These are phyloP conservation scores for Copsychus sechellarum DNA, from an alignment of 2,113 vertebrate species.

Conservation along the genomic window DNA sequence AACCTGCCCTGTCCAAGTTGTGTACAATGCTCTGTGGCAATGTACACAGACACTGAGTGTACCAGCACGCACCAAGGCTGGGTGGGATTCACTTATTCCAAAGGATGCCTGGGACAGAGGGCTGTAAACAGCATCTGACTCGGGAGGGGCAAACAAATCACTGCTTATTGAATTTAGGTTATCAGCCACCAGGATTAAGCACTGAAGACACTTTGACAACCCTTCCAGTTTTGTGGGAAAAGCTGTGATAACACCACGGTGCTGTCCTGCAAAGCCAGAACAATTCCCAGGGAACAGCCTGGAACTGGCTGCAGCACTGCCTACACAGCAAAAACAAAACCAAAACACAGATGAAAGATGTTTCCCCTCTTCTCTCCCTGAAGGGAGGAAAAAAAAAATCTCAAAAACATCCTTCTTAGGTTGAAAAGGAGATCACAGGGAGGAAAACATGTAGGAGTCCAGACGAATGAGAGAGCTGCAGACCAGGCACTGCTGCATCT, in stretches of 20 bases:
- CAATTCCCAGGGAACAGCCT: neutral
- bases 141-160: neutral
- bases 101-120: neutral
- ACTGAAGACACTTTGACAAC: neutral
- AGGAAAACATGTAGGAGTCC: constrained; percentile 45
- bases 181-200: neutral
- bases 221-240: neutral
- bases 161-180: neutral
- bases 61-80: neutral
- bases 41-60: neutral
- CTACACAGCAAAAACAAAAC: neutral
- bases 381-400: neutral
- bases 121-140: neutral
- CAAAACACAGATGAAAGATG: constrained; percentile 48
- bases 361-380: neutral
- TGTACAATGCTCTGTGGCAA: neutral
- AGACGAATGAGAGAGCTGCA: constrained; percentile 21
- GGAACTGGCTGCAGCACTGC: neutral
- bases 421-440: constrained; percentile 34
- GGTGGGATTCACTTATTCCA: neutral
- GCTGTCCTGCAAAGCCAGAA: neutral
- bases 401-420: neutral
- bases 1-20: neutral
- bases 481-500: constrained; percentile 9
- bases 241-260: fast-evolving